A percentile compares a stretch with the other conserved stretches of the same genome.
Conservation (phyloP, 2,888 invertebrate genomes). For the Nebria salina region DNA sequence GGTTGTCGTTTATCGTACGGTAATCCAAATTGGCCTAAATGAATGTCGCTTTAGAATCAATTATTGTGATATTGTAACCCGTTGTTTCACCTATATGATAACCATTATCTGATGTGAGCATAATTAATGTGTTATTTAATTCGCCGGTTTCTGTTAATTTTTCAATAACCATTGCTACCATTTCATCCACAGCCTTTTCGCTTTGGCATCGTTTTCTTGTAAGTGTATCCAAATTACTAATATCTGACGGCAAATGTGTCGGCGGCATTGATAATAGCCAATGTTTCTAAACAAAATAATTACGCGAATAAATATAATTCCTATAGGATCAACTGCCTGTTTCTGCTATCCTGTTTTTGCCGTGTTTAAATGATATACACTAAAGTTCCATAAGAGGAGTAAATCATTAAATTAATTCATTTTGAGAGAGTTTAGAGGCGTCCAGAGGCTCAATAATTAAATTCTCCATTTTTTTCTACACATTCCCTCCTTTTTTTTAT, state of each 20-base stretch:
- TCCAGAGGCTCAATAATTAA: too few species aligned
- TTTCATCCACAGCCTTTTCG: slow-evolving; percentile 86
- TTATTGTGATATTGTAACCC: not conserved
- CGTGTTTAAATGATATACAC: too few species aligned
- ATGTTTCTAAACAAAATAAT: slow-evolving; percentile 75
- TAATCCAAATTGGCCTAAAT: slow-evolving; percentile 84
- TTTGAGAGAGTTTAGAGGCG: too few species aligned
- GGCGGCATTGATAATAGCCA: slow-evolving; percentile 82
- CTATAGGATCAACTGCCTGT: too few species aligned
- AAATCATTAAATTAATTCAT: too few species aligned
- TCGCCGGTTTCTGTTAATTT: slow-evolving; percentile 66
- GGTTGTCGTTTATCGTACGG: slow-evolving; percentile 90
- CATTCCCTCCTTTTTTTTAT: too few species aligned
- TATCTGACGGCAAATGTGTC: slow-evolving; percentile 69
- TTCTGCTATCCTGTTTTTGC: too few species aligned
- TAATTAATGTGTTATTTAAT: slow-evolving; percentile 79
- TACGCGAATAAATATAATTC: too few species aligned
- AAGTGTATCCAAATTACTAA: slow-evolving; percentile 73
- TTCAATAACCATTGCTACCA: slow-evolving; percentile 73
- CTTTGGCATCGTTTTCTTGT: slow-evolving; percentile 82
- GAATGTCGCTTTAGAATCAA: slow-evolving; percentile 9
- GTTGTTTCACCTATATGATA: slow-evolving; percentile 80
- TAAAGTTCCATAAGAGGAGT: too few species aligned
- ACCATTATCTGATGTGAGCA: slow-evolving; percentile 91
- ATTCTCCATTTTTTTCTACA: too few species aligned